Percentiles rank a stretch among this genome's conserved stretches.
Evolutionary conservation across 2,113 vertebrate species (phyloP).

Genomic region (Psettodes erumei): DNA sequence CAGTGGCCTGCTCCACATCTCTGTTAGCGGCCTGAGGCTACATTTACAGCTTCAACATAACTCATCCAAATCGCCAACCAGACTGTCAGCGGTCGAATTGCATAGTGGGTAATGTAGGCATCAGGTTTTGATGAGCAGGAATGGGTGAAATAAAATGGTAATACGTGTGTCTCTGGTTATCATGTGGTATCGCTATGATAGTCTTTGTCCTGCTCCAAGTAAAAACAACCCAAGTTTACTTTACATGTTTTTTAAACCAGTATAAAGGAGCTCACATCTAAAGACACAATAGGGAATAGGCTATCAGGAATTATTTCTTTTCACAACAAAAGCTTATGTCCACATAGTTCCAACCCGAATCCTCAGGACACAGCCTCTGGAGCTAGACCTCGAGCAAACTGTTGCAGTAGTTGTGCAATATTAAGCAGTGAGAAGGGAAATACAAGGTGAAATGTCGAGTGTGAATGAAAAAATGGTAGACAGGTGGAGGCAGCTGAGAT

Average conservation of each 20-base stretch:
- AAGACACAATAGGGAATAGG: neutral
- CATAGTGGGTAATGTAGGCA: too few species aligned
- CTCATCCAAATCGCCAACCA: too few species aligned
- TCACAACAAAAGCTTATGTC: neutral
- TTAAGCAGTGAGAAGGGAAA: neutral
- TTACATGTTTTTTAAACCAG: neutral
- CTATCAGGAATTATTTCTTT: neutral
- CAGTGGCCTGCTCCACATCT: too few species aligned
- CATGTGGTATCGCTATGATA: too few species aligned
- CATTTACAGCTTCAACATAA: neutral
- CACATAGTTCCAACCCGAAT: neutral
- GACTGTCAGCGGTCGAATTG: too few species aligned
- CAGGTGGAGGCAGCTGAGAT: conserved; percentile 1
- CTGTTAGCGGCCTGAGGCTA: neutral
- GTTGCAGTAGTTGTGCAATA: conserved; percentile 9
- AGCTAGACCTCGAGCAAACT: neutral
- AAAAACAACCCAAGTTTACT: neutral
- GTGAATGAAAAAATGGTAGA: neutral
- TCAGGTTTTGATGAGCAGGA: too few species aligned
- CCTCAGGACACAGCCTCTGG: neutral
- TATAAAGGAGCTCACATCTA: neutral
- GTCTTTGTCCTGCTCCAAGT: neutral
- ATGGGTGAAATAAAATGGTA: too few species aligned
- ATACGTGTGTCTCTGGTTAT: too few species aligned
- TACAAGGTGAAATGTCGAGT: conserved; percentile 17